phyloP scores from a whole-genome alignment of 2,888 invertebrate species.

The Allygus modestus region DNA sequence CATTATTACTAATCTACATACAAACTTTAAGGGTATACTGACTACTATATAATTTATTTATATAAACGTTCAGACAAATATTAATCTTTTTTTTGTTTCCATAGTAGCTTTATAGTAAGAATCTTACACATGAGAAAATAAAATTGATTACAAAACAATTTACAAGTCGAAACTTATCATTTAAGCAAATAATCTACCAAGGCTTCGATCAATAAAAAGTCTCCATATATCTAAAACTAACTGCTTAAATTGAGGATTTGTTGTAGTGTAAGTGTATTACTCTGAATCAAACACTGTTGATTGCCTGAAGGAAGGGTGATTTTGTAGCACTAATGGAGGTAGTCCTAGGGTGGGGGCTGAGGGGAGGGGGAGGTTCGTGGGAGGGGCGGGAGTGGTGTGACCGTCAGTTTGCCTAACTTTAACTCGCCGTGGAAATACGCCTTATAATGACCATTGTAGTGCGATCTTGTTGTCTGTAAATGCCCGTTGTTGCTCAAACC shows the following conservation, averaged over 20 bases:
- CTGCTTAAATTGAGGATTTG: slow-evolving; percentile 2
- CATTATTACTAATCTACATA: no score
- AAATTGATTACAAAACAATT: no score
- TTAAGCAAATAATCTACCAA: no score
- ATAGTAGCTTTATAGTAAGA: no score
- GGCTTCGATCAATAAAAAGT: no score
- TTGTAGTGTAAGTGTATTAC: slow-evolving; percentile 16
- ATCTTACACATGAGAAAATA: no score
- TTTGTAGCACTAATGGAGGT: slow-evolving; percentile 26
- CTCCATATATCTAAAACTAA: background rate
- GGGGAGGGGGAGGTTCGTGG: no score
- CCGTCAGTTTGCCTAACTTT: slow-evolving; percentile 10
- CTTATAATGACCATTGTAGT: slow-evolving; percentile 18
- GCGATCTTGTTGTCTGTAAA: slow-evolving; percentile 4
- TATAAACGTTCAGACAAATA: no score
- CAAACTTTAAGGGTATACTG: no score
- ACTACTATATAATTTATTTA: no score
- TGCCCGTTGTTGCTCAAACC: slow-evolving; percentile 6
- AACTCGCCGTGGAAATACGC: slow-evolving; percentile 12
- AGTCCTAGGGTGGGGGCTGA: background rate
- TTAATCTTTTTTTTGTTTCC: no score
- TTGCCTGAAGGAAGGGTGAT: slow-evolving; percentile 17
- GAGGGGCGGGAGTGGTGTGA: background rate
- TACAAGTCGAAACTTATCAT: no score
- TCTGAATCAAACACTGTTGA: background rate